phyloP scores from a whole-genome alignment of 2,113 vertebrate genomes.

The Triplophysa siluroides region DNA sequence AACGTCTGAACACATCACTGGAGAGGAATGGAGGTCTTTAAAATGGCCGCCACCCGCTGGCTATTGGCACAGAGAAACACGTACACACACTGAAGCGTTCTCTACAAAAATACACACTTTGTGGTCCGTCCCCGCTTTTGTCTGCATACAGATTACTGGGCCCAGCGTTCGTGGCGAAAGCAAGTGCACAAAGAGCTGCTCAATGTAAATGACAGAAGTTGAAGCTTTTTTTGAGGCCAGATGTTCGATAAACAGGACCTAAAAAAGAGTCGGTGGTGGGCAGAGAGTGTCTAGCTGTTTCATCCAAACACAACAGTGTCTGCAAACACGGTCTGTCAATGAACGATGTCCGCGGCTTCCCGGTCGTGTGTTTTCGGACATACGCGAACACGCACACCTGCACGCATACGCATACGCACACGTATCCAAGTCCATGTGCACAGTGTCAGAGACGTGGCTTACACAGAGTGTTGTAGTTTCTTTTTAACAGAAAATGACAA shows the following conservation, averaged over 20 bases:
- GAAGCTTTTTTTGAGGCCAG: conserved; percentile 10
- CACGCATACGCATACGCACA: not conserved
- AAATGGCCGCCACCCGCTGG: conserved; percentile 57
- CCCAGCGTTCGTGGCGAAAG: conserved; percentile 57
- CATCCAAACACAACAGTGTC: not conserved
- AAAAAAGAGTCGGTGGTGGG: conserved; percentile 19
- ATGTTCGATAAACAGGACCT: conserved; percentile 30
- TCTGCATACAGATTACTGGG: conserved; percentile 52
- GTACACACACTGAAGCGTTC: conserved; percentile 54
- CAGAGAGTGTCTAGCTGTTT: conserved; percentile 29
- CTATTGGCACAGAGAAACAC: conserved; percentile 67
- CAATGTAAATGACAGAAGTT: conserved; percentile 56
- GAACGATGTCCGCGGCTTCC: not conserved
- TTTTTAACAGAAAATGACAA: conserved; percentile 53
- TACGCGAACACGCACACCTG: not conserved
- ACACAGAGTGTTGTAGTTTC: conserved; percentile 45
- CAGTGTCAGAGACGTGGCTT: conserved; percentile 46
- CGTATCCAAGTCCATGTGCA: conserved; percentile 30
- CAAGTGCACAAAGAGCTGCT: conserved; percentile 59
- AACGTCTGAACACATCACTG: conserved; percentile 70
- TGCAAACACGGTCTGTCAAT: conserved; percentile 7
- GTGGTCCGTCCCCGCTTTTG: conserved; percentile 48
- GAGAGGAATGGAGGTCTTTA: conserved; percentile 59
- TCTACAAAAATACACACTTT: conserved; percentile 62
- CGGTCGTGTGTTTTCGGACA: not conserved